These are phyloP conservation scores for Epizoanthus scotinus DNA, from an alignment of 92 coral and sea anemone species.

Conservation along the genomic window DNA sequence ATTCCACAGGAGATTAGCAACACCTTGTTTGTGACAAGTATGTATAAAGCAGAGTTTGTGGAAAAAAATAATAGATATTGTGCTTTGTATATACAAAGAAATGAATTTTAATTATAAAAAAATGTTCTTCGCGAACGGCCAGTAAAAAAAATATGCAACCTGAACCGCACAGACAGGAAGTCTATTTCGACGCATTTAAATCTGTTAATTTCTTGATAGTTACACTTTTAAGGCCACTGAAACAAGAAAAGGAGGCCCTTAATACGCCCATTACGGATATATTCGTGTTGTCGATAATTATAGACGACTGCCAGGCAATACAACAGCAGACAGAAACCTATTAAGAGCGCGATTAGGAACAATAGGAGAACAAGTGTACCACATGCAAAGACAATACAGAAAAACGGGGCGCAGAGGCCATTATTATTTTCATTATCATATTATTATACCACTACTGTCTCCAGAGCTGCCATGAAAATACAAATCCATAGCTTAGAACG, in stretches of 20 bases:
- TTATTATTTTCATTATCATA: no score
- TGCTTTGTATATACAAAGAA: background rate
- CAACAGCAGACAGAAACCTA: background rate
- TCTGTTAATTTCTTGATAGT: no score
- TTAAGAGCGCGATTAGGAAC: slow-evolving; percentile 1
- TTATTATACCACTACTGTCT: no score
- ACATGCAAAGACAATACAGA: slow-evolving; percentile 13
- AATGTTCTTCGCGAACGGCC: no score
- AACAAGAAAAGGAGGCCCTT: background rate
- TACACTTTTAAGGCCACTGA: background rate
- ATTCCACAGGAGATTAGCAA: background rate
- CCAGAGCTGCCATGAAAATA: no score
- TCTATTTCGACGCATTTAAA: no score
- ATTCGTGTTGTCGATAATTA: background rate
- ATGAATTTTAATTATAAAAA: background rate
- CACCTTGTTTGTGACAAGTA: background rate
- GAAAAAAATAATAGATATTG: background rate
- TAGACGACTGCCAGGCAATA: background rate
- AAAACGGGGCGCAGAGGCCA: no score
- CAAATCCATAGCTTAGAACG: no score
- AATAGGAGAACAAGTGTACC: background rate
- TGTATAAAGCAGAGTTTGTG: no score
- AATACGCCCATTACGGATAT: background rate
- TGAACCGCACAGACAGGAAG: no score
- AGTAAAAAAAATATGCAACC: no score